Percentiles rank a stretch among this genome's conserved stretches.
Conservation (phyloP, 2,888 invertebrate genomes). For the Drosophila nigricruria region DNA sequence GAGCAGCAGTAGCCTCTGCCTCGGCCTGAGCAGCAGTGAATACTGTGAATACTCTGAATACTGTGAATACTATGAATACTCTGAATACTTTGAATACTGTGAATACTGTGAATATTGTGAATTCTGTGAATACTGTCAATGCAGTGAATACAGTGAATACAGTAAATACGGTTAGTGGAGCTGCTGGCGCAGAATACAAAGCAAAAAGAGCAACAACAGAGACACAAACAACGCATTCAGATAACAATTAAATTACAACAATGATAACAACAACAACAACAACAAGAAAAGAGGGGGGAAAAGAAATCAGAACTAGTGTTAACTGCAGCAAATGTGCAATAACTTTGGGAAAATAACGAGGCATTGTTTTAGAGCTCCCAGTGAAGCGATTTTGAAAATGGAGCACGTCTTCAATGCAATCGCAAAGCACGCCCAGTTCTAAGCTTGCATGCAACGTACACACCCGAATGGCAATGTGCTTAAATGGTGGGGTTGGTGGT, state of each 20-base stretch:
- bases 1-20: too few species aligned
- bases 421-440: background rate
- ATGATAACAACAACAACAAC: constrained; percentile 14
- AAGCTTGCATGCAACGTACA: constrained; percentile 32
- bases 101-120: too few species aligned
- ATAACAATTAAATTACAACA: constrained; percentile 63
- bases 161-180: constrained; percentile 1
- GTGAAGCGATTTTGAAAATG: constrained; percentile 46
- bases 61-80: too few species aligned
- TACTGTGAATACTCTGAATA: too few species aligned
- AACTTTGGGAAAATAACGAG: constrained; percentile 54
- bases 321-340: constrained; percentile 69
- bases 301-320: constrained; percentile 57
- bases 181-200: constrained; percentile 1
- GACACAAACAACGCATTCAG: constrained; percentile 26
- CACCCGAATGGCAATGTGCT: constrained; percentile 27
- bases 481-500: constrained; percentile 15
- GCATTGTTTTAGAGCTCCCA: constrained; percentile 58
- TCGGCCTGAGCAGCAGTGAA: too few species aligned
- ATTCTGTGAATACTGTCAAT: too few species aligned
- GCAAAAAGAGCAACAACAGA: constrained; percentile 13
- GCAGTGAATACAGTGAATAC: too few species aligned
- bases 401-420: constrained; percentile 58
- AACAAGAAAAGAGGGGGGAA: constrained; percentile 13
- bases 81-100: too few species aligned